phyloP scores from a whole-genome alignment of 2,888 invertebrate species.

The Eueremaeus valkanovi region DNA sequence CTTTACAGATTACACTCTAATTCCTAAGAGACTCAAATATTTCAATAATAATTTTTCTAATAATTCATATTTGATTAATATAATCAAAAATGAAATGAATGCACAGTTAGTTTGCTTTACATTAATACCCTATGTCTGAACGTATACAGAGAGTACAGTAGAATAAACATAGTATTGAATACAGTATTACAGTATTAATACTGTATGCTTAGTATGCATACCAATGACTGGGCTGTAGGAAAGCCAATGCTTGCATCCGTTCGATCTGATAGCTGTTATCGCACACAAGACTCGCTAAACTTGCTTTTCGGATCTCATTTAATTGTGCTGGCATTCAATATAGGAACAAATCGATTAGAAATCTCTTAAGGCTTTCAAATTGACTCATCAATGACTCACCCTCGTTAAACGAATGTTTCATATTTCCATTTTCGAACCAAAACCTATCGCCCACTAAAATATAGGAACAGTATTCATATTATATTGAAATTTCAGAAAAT shows the following conservation, averaged over 20 bases:
- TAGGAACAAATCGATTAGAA: not conserved
- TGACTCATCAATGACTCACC: too few species aligned
- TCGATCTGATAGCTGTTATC: conserved; percentile 46
- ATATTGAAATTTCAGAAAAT: not conserved
- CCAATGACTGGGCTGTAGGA: conserved; percentile 44
- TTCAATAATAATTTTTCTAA: too few species aligned
- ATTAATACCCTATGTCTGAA: too few species aligned
- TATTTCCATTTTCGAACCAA: conserved; percentile 48
- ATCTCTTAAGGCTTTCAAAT: not conserved
- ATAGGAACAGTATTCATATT: not conserved
- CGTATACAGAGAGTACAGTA: too few species aligned
- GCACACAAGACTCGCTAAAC: conserved; percentile 45
- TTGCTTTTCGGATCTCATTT: conserved; percentile 46
- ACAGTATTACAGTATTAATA: not conserved
- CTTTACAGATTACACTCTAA: too few species aligned
- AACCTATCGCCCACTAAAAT: conserved; percentile 45
- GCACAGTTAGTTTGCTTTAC: too few species aligned
- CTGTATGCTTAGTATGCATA: conserved; percentile 28
- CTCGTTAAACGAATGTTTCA: conserved; percentile 45
- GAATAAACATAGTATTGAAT: too few species aligned
- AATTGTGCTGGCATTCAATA: conserved; percentile 44
- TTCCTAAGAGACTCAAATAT: too few species aligned
- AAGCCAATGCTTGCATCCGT: conserved; percentile 44
- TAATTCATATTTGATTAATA: too few species aligned
- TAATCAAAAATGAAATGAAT: too few species aligned